phyloP scores from a whole-genome alignment of 1,140 invertebrate genomes.

The Aphelenchoides fujianensis region DNA sequence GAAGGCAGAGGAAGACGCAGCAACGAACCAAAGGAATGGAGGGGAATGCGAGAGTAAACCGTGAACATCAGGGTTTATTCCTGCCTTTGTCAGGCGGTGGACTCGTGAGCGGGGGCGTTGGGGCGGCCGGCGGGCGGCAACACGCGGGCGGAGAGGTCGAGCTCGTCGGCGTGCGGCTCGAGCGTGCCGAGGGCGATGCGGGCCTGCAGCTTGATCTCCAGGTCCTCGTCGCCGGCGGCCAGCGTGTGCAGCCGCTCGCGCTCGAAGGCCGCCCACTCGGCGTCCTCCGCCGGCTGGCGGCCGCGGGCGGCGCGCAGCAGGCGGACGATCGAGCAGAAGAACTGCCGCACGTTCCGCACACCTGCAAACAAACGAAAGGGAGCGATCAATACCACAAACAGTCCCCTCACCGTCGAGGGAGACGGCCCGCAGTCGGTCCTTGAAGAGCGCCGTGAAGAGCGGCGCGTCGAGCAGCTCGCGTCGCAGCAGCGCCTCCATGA shows the following conservation, averaged over 20 bases:
- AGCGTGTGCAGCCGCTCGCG: background rate
- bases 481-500: background rate
- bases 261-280: background rate
- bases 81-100: no score
- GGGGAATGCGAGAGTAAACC: background rate
- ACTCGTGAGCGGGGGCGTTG: no score
- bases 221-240: background rate
- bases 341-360: slow-evolving; percentile 11
- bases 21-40: background rate
- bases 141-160: background rate
- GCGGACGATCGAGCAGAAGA: slow-evolving; percentile 2
- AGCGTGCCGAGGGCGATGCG: slow-evolving; percentile 5
- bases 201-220: slow-evolving; percentile 7
- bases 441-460: slow-evolving; percentile 5
- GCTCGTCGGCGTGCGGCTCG: background rate
- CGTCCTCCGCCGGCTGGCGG: background rate
- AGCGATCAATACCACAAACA: background rate
- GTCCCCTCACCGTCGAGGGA: slow-evolving; percentile 11
- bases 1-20: background rate
- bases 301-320: background rate
- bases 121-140: background rate
- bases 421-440: background rate
- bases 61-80: background rate
- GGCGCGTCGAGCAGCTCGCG: background rate
- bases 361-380: background rate